Evolutionary conservation across 1,140 invertebrate species (phyloP).

Genomic region (Diprion similis): DNA sequence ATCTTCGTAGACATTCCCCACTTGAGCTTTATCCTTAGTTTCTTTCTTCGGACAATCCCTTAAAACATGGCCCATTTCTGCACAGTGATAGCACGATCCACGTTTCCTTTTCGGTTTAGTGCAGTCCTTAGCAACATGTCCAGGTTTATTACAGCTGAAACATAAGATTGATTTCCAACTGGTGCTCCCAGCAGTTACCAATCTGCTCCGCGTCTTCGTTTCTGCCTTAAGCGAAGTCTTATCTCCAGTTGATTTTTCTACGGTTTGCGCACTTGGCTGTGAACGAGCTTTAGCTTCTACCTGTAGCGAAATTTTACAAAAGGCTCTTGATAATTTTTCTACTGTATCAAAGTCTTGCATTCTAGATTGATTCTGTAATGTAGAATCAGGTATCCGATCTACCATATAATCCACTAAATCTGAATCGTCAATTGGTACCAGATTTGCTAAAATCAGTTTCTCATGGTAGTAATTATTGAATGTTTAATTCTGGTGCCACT

Average conservation of each 20-base stretch:
- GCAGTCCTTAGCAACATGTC: conserved; percentile 7
- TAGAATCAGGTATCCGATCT: conserved; percentile 18
- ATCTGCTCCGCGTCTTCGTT: too few relatives aligned
- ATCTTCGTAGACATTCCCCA: too few relatives aligned
- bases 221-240: too few relatives aligned
- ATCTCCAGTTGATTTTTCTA: too few relatives aligned
- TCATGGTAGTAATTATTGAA: conserved; percentile 24
- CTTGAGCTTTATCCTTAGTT: too few relatives aligned
- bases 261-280: too few relatives aligned
- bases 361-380: conserved; percentile 1
- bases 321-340: not conserved
- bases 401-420: conserved; percentile 22
- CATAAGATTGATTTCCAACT: conserved; percentile 13
- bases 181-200: too few relatives aligned
- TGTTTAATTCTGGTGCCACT: conserved; percentile 16
- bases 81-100: not conserved
- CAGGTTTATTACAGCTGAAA: conserved; percentile 17
- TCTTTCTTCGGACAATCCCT: conserved; percentile 18
- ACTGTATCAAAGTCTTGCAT: not conserved
- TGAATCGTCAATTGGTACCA: conserved; percentile 12
- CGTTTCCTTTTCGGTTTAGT: not conserved
- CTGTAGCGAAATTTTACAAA: not conserved
- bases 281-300: too few relatives aligned
- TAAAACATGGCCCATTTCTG: too few relatives aligned
- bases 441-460: conserved; percentile 21